phyloP scores from a whole-genome alignment of 2,888 invertebrate species.

The Plebejus argus region DNA sequence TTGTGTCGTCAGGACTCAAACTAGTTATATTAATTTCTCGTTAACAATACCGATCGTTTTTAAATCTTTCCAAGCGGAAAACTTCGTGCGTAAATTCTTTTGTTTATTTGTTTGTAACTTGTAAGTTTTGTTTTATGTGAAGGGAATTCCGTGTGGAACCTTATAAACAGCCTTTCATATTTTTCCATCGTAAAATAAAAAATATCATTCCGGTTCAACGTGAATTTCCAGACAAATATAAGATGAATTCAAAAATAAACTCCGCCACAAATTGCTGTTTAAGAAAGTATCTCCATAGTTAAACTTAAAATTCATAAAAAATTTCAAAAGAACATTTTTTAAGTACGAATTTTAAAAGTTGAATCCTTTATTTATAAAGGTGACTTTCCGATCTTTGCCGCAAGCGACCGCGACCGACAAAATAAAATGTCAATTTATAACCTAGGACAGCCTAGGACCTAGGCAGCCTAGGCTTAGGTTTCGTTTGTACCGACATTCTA shows the following conservation, averaged over 20 bases:
- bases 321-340: too few relatives aligned
- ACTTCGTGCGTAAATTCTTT: neutral
- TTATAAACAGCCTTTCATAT: slow-evolving; percentile 1
- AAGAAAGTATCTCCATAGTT: neutral
- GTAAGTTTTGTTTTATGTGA: neutral
- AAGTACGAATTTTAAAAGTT: too few relatives aligned
- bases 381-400: too few relatives aligned
- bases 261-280: neutral
- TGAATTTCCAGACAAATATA: neutral
- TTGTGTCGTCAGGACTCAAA: neutral
- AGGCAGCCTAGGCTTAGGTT: too few relatives aligned
- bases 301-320: too few relatives aligned
- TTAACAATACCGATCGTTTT: neutral
- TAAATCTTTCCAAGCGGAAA: neutral
- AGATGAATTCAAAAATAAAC: neutral
- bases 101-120: neutral
- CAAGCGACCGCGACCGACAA: too few relatives aligned
- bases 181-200: neutral
- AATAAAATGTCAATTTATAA: too few relatives aligned
- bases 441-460: too few relatives aligned
- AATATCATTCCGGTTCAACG: neutral
- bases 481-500: too few relatives aligned
- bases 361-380: too few relatives aligned
- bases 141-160: neutral
- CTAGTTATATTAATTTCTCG: neutral